Percentiles rank a stretch among this genome's conserved stretches.
Conservation (phyloP, 2,888 invertebrate species). For the Therioaphis trifolii region DNA sequence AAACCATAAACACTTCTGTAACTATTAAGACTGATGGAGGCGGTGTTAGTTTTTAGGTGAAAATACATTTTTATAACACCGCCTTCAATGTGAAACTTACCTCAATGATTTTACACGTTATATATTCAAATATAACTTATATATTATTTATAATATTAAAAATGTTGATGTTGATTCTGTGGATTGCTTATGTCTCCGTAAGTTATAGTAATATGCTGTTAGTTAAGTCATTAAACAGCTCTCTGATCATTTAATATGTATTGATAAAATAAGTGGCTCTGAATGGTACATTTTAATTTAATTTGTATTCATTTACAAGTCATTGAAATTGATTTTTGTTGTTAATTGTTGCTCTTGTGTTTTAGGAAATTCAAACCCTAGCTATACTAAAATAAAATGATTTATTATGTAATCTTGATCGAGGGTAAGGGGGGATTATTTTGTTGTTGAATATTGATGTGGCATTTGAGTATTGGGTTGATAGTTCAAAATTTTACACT, state of each 20-base stretch:
- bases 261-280: conserved; percentile 42
- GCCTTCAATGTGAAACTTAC: conserved; percentile 56
- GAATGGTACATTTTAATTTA: conserved; percentile 51
- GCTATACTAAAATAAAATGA: background rate
- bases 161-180: conserved; percentile 64
- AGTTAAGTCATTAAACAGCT: conserved; percentile 58
- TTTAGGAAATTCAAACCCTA: conserved; percentile 48
- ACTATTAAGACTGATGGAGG: conserved; percentile 59
- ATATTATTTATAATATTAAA: conserved; percentile 64
- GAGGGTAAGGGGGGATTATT: conserved; percentile 24
- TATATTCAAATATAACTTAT: conserved; percentile 64
- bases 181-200: conserved; percentile 61
- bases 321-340: conserved; percentile 37
- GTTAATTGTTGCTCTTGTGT: conserved; percentile 37
- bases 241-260: conserved; percentile 49
- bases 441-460: conserved; percentile 32
- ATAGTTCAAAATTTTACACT: background rate
- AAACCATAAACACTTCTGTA: conserved; percentile 60
- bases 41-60: conserved; percentile 60
- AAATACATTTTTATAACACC: conserved; percentile 59
- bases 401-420: background rate
- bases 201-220: conserved; percentile 55
- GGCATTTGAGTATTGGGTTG: background rate
- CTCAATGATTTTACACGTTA: conserved; percentile 64
- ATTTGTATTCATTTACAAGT: conserved; percentile 45